A percentile compares a stretch with the other conserved stretches of the same genome.
Conservation (phyloP, 2,888 invertebrate species). For the Tetheella fluctuosa region DNA sequence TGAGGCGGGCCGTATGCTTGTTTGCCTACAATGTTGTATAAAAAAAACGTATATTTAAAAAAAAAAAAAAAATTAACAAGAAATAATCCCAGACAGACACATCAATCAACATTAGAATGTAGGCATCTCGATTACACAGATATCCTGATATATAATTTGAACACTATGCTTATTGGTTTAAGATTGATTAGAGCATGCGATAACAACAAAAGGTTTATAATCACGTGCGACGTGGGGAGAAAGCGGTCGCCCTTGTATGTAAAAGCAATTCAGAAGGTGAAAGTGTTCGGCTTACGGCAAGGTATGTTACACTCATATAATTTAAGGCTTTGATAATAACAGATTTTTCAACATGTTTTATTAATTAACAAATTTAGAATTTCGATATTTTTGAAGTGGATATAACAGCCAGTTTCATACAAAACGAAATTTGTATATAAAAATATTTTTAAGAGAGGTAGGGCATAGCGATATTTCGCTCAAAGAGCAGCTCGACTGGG, state of each 20-base stretch:
- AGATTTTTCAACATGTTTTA: no score
- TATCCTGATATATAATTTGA: not conserved
- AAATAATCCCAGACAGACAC: not conserved
- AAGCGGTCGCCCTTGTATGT: slow-evolving; percentile 71
- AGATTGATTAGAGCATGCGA: slow-evolving; percentile 28
- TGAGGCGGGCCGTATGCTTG: no score
- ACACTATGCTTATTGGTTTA: not conserved
- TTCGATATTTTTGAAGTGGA: no score
- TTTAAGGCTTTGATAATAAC: not conserved
- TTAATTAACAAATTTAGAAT: no score
- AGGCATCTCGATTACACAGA: not conserved
- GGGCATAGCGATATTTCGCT: no score
- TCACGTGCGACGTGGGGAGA: slow-evolving; percentile 44
- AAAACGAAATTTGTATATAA: no score
- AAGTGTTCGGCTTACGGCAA: slow-evolving; percentile 45
- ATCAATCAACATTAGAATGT: slow-evolving; percentile 5
- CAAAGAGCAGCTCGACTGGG: no score
- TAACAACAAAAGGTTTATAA: slow-evolving; percentile 6
- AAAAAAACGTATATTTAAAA: no score
- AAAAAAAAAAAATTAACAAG: not conserved
- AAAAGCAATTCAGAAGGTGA: slow-evolving; percentile 63
- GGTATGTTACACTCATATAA: slow-evolving; percentile 26
- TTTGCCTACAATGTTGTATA: no score
- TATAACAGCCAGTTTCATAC: no score
- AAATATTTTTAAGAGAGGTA: no score